phyloP scores from a whole-genome alignment of 2,797 vertebrate genomes.

The Sebastes reedi region DNA sequence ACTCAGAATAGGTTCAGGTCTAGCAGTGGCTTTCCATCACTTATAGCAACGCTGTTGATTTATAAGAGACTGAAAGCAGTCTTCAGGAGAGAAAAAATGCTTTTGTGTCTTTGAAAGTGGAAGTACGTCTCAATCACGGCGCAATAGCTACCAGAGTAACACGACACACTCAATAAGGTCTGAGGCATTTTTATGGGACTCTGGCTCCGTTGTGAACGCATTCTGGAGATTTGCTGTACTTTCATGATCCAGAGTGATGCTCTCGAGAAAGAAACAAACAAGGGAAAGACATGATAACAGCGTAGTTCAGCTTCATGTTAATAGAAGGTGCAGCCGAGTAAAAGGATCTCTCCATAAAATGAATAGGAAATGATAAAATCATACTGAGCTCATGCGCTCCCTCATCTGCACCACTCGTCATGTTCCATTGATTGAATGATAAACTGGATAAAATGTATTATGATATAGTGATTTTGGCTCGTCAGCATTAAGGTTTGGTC shows the following conservation, averaged over 20 bases:
- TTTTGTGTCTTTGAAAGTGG: slow-evolving; percentile 45
- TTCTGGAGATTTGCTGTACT: slow-evolving; percentile 38
- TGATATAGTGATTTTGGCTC: not conserved
- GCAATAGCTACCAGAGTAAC: slow-evolving; percentile 46
- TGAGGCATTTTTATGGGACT: slow-evolving; percentile 47
- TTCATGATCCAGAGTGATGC: slow-evolving; percentile 19
- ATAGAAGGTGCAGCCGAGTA: not conserved
- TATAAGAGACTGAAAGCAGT: slow-evolving; percentile 40
- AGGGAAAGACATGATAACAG: not conserved
- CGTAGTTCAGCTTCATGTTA: not conserved
- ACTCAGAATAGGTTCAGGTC: slow-evolving; percentile 41
- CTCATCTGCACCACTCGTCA: not conserved
- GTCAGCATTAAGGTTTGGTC: not conserved
- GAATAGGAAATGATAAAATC: not conserved
- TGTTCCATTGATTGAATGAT: not conserved
- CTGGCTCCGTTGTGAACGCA: slow-evolving; percentile 20
- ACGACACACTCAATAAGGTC: slow-evolving; percentile 47
- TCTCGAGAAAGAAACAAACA: slow-evolving; percentile 26
- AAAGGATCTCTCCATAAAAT: not conserved
- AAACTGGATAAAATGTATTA: no score
- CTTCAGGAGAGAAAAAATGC: slow-evolving; percentile 7
- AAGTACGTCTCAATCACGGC: slow-evolving; percentile 40
- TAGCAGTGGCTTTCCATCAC: slow-evolving; percentile 46
- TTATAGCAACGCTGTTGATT: slow-evolving; percentile 49
- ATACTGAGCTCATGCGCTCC: not conserved